Evolutionary conservation across 2,113 vertebrate species (phyloP), one percentile per base, ranked within the genome.

Genomic region (Polypterus senegalus): DNA sequence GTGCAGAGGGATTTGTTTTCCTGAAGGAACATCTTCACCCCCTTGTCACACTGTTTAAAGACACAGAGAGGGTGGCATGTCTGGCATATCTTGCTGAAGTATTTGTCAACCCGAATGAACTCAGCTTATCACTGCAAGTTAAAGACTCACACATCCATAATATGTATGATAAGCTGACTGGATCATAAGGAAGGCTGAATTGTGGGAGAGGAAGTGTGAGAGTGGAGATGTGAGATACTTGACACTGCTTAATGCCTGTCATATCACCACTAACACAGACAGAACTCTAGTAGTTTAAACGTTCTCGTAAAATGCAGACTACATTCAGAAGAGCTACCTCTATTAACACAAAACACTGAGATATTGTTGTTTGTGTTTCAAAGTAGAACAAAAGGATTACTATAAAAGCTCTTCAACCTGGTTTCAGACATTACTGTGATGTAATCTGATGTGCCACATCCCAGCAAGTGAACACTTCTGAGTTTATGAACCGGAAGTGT

Each of bases 41-140:
- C 47, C 64, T 62, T 49, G 47, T 45, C 7, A 47, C 59, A 9
- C 9, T 61, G 64, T 65, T 61, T 56, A 47, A 65, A 54, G 59
- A 65, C 48, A 27, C 61, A 62, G 52, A 62, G 8, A 54, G 61
- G 61, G 49, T 62, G 9, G 49, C 60, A 6, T 52, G 44, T 27
- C 59, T 65, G 27, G 64, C 58, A 47, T 61, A 65, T 61, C 64
- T 65, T 48, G 64, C 59, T 65, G 47, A 65, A 61, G 64, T 65
- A 58, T 65, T 65, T 11, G 62, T 60, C 53, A 58, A 61, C 62
- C 51, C 63, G 9, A 65, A 62, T 5, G 43, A 46, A n/a, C 52
- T 60, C 4, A 61, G 63, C 4, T 4, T 61, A 66, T 4, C 49
- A 45, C 6, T 53, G 7, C 27, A 62, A 54, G 4, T 9, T 43